These are phyloP conservation scores for Monoplex corrugatus DNA, from an alignment of 2,888 invertebrate genomes.

Conservation along the genomic window DNA sequence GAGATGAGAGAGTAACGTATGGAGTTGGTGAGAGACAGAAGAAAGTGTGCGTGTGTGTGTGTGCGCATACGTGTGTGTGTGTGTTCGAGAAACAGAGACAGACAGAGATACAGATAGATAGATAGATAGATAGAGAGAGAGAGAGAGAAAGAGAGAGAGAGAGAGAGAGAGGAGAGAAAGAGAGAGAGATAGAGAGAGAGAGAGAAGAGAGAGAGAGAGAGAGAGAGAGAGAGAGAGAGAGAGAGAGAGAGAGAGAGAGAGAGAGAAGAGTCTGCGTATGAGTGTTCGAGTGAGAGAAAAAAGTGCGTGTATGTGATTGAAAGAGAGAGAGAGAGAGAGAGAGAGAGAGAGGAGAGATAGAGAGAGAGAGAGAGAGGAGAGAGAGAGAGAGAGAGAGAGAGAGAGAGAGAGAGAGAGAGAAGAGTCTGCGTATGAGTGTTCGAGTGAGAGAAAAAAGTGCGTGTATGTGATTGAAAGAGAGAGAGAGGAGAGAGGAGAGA, in stretches of 20 bases:
- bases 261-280: neutral
- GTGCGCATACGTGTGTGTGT: neutral
- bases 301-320: neutral
- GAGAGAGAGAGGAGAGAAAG: slow-evolving; percentile 17
- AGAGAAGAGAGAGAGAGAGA: neutral
- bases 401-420: too few species aligned
- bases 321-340: neutral
- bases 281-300: neutral
- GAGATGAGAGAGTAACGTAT: neutral
- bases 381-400: neutral
- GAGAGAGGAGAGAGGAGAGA: neutral
- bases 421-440: neutral
- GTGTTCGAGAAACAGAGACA: neutral
- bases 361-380: neutral
- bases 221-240: neutral
- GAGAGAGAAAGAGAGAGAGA: neutral
- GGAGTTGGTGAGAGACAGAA: neutral
- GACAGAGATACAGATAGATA: neutral
- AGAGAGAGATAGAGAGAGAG: slow-evolving; percentile 23
- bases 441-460: neutral
- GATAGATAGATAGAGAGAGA: neutral
- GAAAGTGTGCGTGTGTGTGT: neutral
- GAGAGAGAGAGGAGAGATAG: neutral
- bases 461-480: neutral
- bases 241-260: neutral